Conservation (phyloP, 2,113 vertebrate genomes). For the Bos taurus region ARS-UCD2.0 NC_037335.1:102898501-102899000, state of each 20-base stretch:
- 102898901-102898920: background rate
- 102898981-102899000: too few species aligned
- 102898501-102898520: conserved; percentile 55
- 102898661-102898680: background rate
- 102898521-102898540: conserved; percentile 65
- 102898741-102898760: background rate
- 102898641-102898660: background rate
- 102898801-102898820: background rate
- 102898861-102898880: background rate
- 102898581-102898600: background rate
- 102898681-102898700: background rate
- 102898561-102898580: conserved; percentile 26
- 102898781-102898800: background rate
- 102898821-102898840: background rate
- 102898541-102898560: conserved; percentile 47
- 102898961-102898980: too few species aligned
- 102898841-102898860: background rate
- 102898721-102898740: background rate
- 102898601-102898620: background rate
- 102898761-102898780: background rate
- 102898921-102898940: background rate
- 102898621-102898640: background rate
- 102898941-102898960: background rate
- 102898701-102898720: accelerated
- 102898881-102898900: background rate